phyloP scores from a whole-genome alignment of 1,140 invertebrate genomes.

The Sminthurinus signatus region DNA sequence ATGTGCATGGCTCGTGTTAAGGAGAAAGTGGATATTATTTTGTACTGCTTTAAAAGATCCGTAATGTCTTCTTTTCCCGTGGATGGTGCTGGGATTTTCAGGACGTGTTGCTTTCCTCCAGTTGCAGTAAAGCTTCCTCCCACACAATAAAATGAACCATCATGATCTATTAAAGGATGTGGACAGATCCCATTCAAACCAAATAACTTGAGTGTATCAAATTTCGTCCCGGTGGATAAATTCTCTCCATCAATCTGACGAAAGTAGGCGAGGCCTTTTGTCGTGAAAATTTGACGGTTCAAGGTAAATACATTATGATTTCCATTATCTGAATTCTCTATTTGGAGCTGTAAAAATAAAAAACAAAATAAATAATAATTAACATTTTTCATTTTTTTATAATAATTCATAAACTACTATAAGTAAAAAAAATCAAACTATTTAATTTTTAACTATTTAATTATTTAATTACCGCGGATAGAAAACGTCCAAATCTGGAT shows the following conservation, averaged over 20 bases:
- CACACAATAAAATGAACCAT: not conserved
- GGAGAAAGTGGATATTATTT: not conserved
- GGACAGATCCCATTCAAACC: not conserved
- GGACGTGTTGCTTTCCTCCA: not conserved
- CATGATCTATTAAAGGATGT: not conserved
- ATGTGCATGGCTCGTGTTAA: not conserved
- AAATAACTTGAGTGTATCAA: not conserved
- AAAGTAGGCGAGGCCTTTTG: not conserved
- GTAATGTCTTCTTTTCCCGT: not conserved
- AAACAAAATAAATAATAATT: not conserved
- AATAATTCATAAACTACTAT: not conserved
- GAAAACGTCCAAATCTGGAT: not conserved
- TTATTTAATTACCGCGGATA: not conserved
- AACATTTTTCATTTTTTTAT: not conserved
- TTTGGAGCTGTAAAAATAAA: not conserved
- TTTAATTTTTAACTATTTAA: too few species aligned
- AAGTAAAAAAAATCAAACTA: not conserved
- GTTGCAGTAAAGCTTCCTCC: not conserved
- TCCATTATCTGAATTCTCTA: not conserved
- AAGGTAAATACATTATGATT: not conserved
- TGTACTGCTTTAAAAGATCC: not conserved
- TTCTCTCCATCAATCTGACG: not conserved
- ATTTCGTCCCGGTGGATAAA: not conserved
- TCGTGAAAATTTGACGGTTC: not conserved
- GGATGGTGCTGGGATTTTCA: not conserved